phyloP scores from a whole-genome alignment of 2,888 invertebrate genomes.

The Oxytorus armatus region DNA sequence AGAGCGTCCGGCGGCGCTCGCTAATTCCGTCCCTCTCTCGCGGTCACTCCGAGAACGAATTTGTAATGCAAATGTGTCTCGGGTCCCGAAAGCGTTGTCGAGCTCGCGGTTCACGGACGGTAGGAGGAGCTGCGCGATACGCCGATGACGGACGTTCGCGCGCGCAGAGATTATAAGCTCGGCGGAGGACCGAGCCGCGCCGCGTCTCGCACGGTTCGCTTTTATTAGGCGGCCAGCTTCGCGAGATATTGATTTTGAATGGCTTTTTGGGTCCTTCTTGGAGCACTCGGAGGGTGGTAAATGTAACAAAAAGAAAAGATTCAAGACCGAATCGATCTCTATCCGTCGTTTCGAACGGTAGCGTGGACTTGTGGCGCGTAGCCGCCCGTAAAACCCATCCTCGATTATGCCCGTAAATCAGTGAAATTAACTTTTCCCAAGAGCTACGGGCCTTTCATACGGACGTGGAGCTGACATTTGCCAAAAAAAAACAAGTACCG shows the following conservation, averaged over 20 bases:
- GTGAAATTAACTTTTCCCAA: too few relatives aligned
- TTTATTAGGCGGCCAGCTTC: neutral
- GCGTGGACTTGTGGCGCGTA: too few relatives aligned
- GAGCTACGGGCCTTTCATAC: too few relatives aligned
- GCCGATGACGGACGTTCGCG: slow-evolving; percentile 70
- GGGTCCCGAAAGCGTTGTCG: slow-evolving; percentile 55
- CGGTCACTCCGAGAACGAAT: slow-evolving; percentile 75
- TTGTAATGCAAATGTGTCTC: slow-evolving; percentile 82
- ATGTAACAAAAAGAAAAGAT: too few relatives aligned
- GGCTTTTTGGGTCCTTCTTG: neutral
- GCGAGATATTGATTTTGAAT: neutral
- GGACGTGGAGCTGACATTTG: too few relatives aligned
- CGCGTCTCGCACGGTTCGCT: neutral
- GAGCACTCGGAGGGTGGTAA: too few relatives aligned
- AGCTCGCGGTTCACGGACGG: slow-evolving; percentile 62
- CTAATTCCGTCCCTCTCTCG: slow-evolving; percentile 47
- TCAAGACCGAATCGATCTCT: too few relatives aligned
- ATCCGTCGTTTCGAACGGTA: too few relatives aligned
- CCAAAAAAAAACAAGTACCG: too few relatives aligned
- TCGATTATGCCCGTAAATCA: too few relatives aligned
- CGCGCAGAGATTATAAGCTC: slow-evolving; percentile 51
- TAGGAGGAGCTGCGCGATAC: slow-evolving; percentile 67
- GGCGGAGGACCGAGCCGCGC: slow-evolving; percentile 15
- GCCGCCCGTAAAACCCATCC: too few relatives aligned
- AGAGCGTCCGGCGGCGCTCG: slow-evolving; percentile 29